A percentile compares a stretch with the other conserved stretches of the same genome.
phyloP scores from a whole-genome alignment of 2,888 invertebrate genomes.

The Drosophila sordidula region DNA sequence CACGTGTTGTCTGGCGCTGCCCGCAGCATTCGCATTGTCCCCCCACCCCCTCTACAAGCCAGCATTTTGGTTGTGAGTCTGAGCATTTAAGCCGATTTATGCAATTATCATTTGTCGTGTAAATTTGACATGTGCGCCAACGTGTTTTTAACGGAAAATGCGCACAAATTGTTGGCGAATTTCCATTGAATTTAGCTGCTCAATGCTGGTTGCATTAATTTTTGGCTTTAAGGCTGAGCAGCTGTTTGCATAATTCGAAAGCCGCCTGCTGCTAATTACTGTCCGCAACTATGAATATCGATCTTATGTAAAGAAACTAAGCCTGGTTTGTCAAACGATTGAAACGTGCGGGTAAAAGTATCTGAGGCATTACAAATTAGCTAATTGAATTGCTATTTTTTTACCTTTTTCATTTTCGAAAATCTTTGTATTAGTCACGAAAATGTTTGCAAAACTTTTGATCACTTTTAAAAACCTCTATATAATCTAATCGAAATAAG shows the following conservation, averaged over 20 bases:
- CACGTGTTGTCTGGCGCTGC: slow-evolving; percentile 54
- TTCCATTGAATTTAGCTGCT: slow-evolving; percentile 22
- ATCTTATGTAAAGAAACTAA: slow-evolving; percentile 13
- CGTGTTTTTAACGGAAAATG: slow-evolving; percentile 47
- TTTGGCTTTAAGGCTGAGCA: slow-evolving; percentile 48
- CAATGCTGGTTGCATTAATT: slow-evolving; percentile 50
- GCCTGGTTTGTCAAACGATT: neutral
- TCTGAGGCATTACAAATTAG: slow-evolving; percentile 21
- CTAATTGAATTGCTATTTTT: slow-evolving; percentile 17
- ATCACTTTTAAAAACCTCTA: no score
- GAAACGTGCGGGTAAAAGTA: slow-evolving; percentile 35
- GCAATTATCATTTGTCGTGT: slow-evolving; percentile 80
- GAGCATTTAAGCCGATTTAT: slow-evolving; percentile 81
- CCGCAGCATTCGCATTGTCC: slow-evolving; percentile 34
- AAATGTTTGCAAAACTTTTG: no score
- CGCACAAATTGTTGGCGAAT: slow-evolving; percentile 23
- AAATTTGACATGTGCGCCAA: slow-evolving; percentile 61
- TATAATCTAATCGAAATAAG: no score
- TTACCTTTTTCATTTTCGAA: no score
- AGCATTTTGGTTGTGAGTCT: slow-evolving; percentile 41
- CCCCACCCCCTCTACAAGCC: slow-evolving; percentile 3
- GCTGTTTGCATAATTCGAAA: slow-evolving; percentile 52
- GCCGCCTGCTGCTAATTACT: slow-evolving; percentile 37
- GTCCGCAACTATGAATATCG: slow-evolving; percentile 21
- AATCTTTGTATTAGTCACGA: no score